These are phyloP conservation scores for Raja brachyura DNA, from an alignment of 2,113 vertebrate species.

Conservation along the genomic window DNA sequence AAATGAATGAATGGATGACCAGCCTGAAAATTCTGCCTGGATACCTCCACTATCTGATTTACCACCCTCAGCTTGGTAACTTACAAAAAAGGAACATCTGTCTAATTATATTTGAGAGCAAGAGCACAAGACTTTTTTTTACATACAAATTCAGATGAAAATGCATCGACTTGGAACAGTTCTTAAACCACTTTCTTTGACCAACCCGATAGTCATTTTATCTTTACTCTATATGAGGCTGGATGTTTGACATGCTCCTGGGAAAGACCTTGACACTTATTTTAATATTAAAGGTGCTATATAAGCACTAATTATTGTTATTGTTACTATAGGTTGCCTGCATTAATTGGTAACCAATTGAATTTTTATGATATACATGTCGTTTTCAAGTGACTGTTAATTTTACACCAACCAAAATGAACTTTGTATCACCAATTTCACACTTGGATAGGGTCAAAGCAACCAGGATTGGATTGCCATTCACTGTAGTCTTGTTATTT, in stretches of 20 bases:
- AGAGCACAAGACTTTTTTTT: background rate
- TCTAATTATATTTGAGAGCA: background rate
- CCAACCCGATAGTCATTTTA: no score
- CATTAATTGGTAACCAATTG: constrained; percentile 10
- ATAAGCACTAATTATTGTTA: background rate
- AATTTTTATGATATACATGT: background rate
- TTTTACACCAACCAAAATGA: no score
- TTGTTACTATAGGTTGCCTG: background rate
- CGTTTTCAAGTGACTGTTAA: background rate
- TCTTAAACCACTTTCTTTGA: no score
- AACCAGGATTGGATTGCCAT: background rate
- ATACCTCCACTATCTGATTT: background rate
- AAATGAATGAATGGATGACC: background rate
- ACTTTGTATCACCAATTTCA: constrained; percentile 15
- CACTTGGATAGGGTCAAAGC: background rate
- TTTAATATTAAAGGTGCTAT: no score
- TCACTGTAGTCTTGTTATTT: constrained; percentile 20
- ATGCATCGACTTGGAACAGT: background rate
- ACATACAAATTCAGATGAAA: background rate
- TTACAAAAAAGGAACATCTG: background rate
- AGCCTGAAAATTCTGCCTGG: background rate
- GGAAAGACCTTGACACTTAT: no score
- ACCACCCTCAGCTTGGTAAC: background rate
- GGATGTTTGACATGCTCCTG: no score
- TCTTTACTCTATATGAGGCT: no score